These are phyloP conservation scores for human (Homo sapiens) DNA, from an alignment of 2,113 vertebrate genomes.

Conservation along the genomic window DNA sequence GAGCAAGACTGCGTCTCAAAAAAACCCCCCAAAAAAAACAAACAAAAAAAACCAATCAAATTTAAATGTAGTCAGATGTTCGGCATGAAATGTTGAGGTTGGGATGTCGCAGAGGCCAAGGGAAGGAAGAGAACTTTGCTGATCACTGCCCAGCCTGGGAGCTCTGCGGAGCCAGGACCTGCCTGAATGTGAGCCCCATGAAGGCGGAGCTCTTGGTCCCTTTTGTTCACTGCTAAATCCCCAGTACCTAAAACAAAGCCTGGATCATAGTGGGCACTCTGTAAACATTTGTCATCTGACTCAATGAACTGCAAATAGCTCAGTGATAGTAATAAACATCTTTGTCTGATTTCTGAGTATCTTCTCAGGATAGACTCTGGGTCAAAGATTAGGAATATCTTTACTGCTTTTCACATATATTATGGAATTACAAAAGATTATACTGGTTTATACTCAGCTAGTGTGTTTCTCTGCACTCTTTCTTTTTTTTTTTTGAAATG, in stretches of 20 bases:
- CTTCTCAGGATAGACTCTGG: neutral
- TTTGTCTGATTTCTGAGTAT: neutral
- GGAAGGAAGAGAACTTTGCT: neutral
- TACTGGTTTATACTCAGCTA: neutral
- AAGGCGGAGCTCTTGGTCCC: neutral
- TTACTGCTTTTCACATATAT: neutral
- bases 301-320: neutral
- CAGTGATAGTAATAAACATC: neutral
- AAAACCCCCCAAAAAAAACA: too few relatives aligned
- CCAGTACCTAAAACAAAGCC: neutral
- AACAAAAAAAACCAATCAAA: neutral
- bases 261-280: accelerated
- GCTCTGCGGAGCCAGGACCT: neutral
- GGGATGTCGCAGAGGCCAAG: neutral
- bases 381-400: neutral
- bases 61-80: neutral
- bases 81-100: neutral
- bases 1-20: too few relatives aligned
- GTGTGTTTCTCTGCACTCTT: neutral
- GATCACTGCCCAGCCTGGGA: accelerated
- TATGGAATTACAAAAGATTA: neutral
- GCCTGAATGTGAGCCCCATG: accelerated
- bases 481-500: too few relatives aligned
- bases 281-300: neutral
- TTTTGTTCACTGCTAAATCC: neutral